These are phyloP conservation scores for Tridacna gigas DNA, from an alignment of 2,888 invertebrate genomes.

Conservation along the genomic window DNA sequence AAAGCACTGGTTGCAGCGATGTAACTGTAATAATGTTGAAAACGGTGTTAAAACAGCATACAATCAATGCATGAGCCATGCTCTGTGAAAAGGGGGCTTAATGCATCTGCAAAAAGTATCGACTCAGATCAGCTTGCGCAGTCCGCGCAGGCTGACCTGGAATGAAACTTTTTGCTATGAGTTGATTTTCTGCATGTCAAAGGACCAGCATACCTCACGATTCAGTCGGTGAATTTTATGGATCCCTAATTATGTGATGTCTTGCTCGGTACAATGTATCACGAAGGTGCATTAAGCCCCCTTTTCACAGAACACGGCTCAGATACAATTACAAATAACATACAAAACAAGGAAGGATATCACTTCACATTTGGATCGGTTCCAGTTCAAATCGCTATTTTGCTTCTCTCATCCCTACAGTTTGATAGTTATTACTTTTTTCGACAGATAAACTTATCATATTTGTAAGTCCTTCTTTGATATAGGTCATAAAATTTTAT, in stretches of 20 bases:
- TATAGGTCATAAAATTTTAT: neutral
- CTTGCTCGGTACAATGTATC: too few species aligned
- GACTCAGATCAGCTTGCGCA: neutral
- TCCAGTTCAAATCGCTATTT: neutral
- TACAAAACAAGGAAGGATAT: neutral
- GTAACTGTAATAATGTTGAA: constrained; percentile 1
- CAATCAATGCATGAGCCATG: neutral
- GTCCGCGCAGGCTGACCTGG: too few species aligned
- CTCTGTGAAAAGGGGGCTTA: neutral
- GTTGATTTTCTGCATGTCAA: too few species aligned
- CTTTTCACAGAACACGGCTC: too few species aligned
- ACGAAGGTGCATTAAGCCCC: too few species aligned
- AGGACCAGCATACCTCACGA: too few species aligned
- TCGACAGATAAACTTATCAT: neutral
- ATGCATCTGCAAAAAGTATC: neutral
- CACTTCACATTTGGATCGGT: neutral
- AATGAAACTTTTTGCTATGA: too few species aligned
- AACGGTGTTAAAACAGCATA: neutral
- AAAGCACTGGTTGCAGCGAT: too few species aligned
- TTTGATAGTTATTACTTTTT: neutral
- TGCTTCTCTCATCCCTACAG: neutral
- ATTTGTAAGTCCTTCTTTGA: neutral
- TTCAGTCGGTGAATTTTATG: too few species aligned
- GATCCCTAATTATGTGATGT: too few species aligned
- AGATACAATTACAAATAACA: neutral